Base-by-base conservation (phyloP, 2,888 invertebrate genomes). In the Cartodere bifasciata region DNA sequence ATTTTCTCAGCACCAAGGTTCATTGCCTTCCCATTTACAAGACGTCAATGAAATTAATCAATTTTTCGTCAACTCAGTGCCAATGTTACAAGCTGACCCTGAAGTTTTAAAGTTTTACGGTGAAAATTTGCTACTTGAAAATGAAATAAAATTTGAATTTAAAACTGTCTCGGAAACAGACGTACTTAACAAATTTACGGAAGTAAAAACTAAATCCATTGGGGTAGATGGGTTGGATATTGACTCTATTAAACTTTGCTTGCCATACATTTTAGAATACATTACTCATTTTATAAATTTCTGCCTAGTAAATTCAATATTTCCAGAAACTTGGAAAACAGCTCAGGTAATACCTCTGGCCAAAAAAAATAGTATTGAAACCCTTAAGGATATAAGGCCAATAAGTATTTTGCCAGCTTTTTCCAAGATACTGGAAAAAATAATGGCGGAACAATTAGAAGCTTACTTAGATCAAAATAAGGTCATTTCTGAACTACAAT, bases 221-320 rank as follows among this genome's bases (percentile, higher is more conserved):
- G 27, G 27, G 16, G 4, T 27, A 4, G 27, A 27, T 5, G 27
- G 27, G 12, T 17, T 27, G 7, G 20, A 16, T 16, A 27, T 27
- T 3, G 2, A 5, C 4, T 16, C 16, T 4, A 16, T 27, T 13
- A 16, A 16, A 9, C 13, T 16, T 9, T 27, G 16, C 13, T 6
- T 27, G 4, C 27, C 17, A 4, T 16, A 13, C 13, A 13, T 27
- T 16, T 5, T 27, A 4, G 12, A 12, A 2, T 27, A 27, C 16
- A 27, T 27, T 15, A 16, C 16, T 14, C 16, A 26, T 7, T 16
- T 14, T 3, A 11, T 10, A 4, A 27, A 27, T 11, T 27, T 16
- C 13, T 16, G 16, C 7, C 16, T 27, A 3, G 11, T 4, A 6
- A 27, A 27, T 13, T 27, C 27, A 4, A 20, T 26, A 4, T 26